These are phyloP conservation scores for Drosophila cardini DNA, from an alignment of 1,140 invertebrate genomes.

Conservation along the genomic window DNA sequence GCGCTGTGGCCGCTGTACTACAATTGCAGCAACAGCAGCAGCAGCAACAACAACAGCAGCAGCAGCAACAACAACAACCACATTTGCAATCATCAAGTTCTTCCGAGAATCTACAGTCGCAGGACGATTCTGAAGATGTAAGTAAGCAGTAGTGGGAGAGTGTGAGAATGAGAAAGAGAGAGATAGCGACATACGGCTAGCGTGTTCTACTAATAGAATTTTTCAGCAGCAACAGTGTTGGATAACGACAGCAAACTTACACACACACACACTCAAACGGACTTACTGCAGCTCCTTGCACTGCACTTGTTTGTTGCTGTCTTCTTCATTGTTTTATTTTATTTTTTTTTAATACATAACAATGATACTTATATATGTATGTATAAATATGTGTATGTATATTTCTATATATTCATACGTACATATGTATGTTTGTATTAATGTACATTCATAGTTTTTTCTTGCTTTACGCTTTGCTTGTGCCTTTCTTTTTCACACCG, in stretches of 20 bases:
- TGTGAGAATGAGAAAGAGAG: slow-evolving; percentile 12
- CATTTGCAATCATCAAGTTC: slow-evolving; percentile 79
- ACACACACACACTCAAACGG: slow-evolving; percentile 8
- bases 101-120: slow-evolving; percentile 83
- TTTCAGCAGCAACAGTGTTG: slow-evolving; percentile 36
- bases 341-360: slow-evolving; percentile 13
- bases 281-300: slow-evolving; percentile 29
- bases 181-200: too few relatives aligned
- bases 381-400: slow-evolving; percentile 2
- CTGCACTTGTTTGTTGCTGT: slow-evolving; percentile 36
- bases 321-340: slow-evolving; percentile 31
- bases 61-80: slow-evolving; percentile 71
- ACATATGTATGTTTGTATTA: slow-evolving; percentile 7
- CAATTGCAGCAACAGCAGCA: slow-evolving; percentile 71
- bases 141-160: slow-evolving; percentile 33
- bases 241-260: slow-evolving; percentile 23
- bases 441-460: slow-evolving; percentile 39
- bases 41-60: slow-evolving; percentile 65
- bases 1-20: slow-evolving; percentile 60
- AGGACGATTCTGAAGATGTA: slow-evolving; percentile 83
- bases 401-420: slow-evolving; percentile 16
- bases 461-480: slow-evolving; percentile 56
- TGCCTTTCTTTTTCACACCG: slow-evolving; percentile 58
- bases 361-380: slow-evolving; percentile 5
- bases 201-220: slow-evolving; percentile 18